phyloP scores from a whole-genome alignment of 2,888 invertebrate species.

The Oithona nana region DNA sequence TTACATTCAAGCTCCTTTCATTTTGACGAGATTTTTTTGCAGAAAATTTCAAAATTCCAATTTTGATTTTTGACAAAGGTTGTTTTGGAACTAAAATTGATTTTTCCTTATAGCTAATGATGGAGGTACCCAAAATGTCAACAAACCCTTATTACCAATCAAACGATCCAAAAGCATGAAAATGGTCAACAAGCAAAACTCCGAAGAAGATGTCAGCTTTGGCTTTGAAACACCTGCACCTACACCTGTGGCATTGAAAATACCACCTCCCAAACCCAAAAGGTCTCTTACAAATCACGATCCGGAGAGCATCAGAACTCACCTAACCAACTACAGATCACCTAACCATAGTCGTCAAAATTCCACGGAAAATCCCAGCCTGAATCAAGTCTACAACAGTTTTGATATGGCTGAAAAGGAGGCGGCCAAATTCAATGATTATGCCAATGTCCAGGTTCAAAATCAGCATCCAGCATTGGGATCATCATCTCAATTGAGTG shows the following conservation, averaged over 20 bases:
- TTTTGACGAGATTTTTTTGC: too few species aligned
- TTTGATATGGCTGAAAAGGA: constrained; percentile 2
- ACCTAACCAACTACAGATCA: too few species aligned
- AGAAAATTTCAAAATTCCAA: too few species aligned
- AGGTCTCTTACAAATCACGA: not conserved
- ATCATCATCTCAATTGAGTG: not conserved
- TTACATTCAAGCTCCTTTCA: too few species aligned
- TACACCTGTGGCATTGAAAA: not conserved
- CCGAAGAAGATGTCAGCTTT: not conserved
- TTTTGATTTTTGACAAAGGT: too few species aligned
- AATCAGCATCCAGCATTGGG: too few species aligned
- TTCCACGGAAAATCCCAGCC: not conserved
- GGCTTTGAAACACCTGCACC: not conserved
- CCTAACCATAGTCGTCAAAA: too few species aligned
- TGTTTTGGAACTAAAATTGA: too few species aligned
- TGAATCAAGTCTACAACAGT: not conserved
- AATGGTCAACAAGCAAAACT: not conserved
- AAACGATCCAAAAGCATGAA: constrained; percentile 13
- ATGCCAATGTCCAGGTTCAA: too few species aligned
- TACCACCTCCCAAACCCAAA: not conserved
- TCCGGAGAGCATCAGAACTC: too few species aligned
- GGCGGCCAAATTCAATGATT: not conserved
- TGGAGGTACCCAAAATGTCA: not conserved
- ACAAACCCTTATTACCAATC: not conserved
- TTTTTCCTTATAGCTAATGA: too few species aligned